phyloP scores from a whole-genome alignment of 1,140 invertebrate species.

The Pomphorhynchus laevis region DNA sequence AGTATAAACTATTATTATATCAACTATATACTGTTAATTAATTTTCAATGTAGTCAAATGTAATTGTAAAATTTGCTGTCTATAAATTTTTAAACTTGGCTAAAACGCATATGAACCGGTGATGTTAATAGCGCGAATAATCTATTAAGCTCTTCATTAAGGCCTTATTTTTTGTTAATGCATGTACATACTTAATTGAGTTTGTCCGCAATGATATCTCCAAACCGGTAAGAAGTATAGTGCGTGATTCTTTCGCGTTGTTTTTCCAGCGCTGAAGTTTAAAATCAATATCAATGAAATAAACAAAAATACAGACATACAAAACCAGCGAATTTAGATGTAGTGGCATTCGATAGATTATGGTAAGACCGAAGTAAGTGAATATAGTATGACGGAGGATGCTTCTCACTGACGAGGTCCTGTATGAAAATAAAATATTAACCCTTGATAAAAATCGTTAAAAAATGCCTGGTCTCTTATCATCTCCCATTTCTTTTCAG shows the following conservation, averaged over 20 bases:
- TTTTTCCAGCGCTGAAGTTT: slow-evolving; percentile 25
- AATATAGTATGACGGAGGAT: slow-evolving; percentile 66
- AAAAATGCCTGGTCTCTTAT: slow-evolving; percentile 69
- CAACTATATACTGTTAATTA: no score
- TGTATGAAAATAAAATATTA: slow-evolving; percentile 16
- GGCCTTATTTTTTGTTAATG: neutral
- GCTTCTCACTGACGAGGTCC: slow-evolving; percentile 79
- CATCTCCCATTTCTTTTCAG: slow-evolving; percentile 95
- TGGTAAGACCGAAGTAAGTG: slow-evolving; percentile 61
- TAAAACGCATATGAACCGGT: no score
- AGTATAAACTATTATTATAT: no score
- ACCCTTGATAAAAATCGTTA: neutral
- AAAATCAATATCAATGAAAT: slow-evolving; percentile 1
- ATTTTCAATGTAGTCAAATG: no score
- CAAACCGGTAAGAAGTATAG: slow-evolving; percentile 72
- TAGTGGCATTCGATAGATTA: slow-evolving; percentile 17
- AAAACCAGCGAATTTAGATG: neutral
- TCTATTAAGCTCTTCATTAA: no score
- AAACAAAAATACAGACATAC: neutral
- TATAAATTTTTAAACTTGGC: no score
- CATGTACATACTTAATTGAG: slow-evolving; percentile 66
- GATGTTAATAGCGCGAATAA: no score
- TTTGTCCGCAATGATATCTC: slow-evolving; percentile 92
- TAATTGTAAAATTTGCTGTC: no score
- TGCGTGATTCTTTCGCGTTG: slow-evolving; percentile 79